phyloP scores from a whole-genome alignment of 2,113 vertebrate genomes.

The Alouatta palliata region DNA sequence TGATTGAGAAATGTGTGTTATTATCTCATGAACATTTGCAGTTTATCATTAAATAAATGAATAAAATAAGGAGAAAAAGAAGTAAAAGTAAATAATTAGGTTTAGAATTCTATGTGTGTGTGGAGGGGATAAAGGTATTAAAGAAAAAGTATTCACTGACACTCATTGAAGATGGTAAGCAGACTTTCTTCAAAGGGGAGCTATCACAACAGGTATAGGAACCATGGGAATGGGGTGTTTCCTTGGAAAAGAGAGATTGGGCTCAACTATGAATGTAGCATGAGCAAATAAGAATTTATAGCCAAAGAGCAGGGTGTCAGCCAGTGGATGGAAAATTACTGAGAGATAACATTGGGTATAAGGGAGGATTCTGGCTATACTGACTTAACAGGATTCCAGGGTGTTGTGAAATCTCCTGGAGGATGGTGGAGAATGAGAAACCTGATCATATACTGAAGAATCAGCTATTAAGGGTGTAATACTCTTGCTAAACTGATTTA shows the following conservation, averaged over 20 bases:
- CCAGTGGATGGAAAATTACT: background rate
- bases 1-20: background rate
- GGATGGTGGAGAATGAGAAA: background rate
- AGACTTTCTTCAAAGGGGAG: background rate
- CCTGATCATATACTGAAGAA: background rate
- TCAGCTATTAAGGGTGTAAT: background rate
- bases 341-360: background rate
- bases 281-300: background rate
- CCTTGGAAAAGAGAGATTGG: background rate
- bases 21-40: background rate
- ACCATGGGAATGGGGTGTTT: background rate
- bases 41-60: background rate
- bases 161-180: background rate
- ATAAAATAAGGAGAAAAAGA: background rate
- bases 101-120: background rate
- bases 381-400: background rate
- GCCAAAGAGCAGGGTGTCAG: background rate
- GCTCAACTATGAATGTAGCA: background rate
- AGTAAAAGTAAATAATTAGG: background rate
- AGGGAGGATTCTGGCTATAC: background rate
- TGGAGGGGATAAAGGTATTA: background rate
- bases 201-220: background rate
- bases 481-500: background rate
- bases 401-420: background rate
- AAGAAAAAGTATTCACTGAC: background rate